Base-by-base conservation (phyloP, 1,140 invertebrate genomes). In the Cataglyphis hispanica region DNA sequence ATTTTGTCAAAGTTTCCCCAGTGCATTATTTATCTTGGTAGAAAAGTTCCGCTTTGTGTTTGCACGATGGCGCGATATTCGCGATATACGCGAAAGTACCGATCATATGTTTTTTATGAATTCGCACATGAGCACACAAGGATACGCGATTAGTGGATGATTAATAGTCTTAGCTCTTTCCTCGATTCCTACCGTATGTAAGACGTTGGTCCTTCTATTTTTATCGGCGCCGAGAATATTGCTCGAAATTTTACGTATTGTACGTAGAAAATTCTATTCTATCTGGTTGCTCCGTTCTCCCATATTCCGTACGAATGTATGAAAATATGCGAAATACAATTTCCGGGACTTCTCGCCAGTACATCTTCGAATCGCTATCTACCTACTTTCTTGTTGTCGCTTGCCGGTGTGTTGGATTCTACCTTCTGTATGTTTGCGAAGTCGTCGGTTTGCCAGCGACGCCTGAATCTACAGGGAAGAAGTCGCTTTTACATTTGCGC, bases 1-100 rank as follows among this genome's bases (percentile, higher is more conserved):
- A 60, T 83, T 83, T 83, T 83, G 78, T 74, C 78, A 83, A 74
- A 83, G 78, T 83, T 83, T 83, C 34, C 67, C 37, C 67, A 83
- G 37, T 60, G 56, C 78, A 74, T 81, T 81, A 66, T 83, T 83
- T 72, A 60, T 37, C 53, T 60, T 43, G 78, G 78, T 37, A 34
- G 22, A 67, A 83, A 83, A 83, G 53, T 83, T 60, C 53, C 67
- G 13, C 53, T 27, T 70, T 27, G 66, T 72, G 56, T 83, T 74
- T 72, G 67, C 56, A 53, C 64, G 46, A 67, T 5, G 34, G 31
- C n/a, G 34, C 61, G 43, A 22, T 40, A 66, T 31, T 80, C 31
- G 77, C 43, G 67, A n/a, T n/a, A n/a, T n/a, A n/a, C 78, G 56
- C 67, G 25, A 74, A 83, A 83, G 11, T 61, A 22, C 37, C 78